These are phyloP conservation scores for Meles meles DNA, from an alignment of 2,113 vertebrate species.

Conservation along the genomic window DNA sequence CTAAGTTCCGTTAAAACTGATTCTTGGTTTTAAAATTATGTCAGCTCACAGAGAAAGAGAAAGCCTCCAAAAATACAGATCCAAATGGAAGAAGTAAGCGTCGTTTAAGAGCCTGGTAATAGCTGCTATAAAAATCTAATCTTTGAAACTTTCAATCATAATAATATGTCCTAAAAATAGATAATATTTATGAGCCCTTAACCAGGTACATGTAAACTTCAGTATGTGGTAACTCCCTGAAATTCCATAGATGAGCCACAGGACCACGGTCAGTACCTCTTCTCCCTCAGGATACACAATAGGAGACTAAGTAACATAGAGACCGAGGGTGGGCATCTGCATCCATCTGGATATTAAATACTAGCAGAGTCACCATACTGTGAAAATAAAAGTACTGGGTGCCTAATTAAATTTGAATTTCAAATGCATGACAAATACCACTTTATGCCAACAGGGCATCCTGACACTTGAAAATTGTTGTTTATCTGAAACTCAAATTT, in stretches of 20 bases:
- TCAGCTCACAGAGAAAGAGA: not conserved
- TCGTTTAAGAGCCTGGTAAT: slow-evolving; percentile 26
- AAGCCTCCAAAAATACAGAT: not conserved
- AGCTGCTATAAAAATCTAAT: not conserved
- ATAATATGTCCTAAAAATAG: not conserved
- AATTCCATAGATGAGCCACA: not conserved
- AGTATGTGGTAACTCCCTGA: not conserved
- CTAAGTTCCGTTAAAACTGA: not conserved
- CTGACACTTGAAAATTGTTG: not conserved
- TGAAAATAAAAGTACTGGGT: not conserved
- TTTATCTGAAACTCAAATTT: slow-evolving; percentile 27
- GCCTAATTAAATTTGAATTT: not conserved
- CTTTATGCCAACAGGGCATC: not conserved
- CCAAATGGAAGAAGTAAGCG: not conserved
- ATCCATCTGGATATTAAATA: not conserved
- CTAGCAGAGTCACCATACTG: not conserved
- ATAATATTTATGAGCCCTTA: not conserved
- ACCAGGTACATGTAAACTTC: not conserved
- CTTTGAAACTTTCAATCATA: not conserved
- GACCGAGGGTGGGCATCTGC: not conserved
- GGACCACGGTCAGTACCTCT: not conserved
- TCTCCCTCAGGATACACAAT: not conserved
- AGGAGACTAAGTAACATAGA: not conserved
- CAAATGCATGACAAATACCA: not conserved
- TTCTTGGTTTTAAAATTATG: slow-evolving; percentile 30